A percentile compares a stretch with the other conserved stretches of the same genome.
These are phyloP conservation scores for Venturia canescens DNA, from an alignment of 1,140 invertebrate genomes.

Conservation along the genomic window DNA sequence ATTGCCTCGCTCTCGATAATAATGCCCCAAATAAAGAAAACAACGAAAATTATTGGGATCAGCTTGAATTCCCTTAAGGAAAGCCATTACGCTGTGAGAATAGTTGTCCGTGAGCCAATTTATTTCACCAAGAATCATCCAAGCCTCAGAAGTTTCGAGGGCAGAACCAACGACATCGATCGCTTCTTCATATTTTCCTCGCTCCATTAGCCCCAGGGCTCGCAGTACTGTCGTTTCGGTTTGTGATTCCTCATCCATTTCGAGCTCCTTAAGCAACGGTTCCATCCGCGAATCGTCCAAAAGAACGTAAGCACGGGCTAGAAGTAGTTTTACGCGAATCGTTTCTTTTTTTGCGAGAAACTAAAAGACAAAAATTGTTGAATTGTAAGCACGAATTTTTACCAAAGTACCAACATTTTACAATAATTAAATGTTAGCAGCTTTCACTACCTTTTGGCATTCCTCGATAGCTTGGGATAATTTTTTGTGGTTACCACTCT, in stretches of 20 bases:
- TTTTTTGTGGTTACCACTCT: slow-evolving; percentile 75
- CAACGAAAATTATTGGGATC: slow-evolving; percentile 85
- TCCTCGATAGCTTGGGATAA: slow-evolving; percentile 74
- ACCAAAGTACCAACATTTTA: slow-evolving; percentile 16
- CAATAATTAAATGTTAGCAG: neutral
- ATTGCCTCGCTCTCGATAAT: slow-evolving; percentile 80
- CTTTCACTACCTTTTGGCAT: slow-evolving; percentile 67
- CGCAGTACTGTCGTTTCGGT: slow-evolving; percentile 62
- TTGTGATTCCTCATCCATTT: slow-evolving; percentile 63
- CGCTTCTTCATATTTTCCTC: slow-evolving; percentile 78
- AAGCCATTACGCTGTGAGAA: slow-evolving; percentile 80
- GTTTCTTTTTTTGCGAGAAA: slow-evolving; percentile 61
- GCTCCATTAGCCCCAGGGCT: slow-evolving; percentile 70
- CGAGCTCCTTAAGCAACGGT: slow-evolving; percentile 64
- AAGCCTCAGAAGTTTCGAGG: slow-evolving; percentile 78
- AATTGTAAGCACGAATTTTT: slow-evolving; percentile 28
- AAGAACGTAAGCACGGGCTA: slow-evolving; percentile 68
- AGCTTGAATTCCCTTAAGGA: slow-evolving; percentile 86
- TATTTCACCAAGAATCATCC: slow-evolving; percentile 81
- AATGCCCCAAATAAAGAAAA: slow-evolving; percentile 87
- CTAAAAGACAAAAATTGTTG: slow-evolving; percentile 57
- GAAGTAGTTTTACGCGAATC: slow-evolving; percentile 56
- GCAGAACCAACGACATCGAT: slow-evolving; percentile 75
- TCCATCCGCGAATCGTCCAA: slow-evolving; percentile 61
- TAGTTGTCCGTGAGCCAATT: slow-evolving; percentile 82